Evolutionary conservation across 2,113 vertebrate species (phyloP).

Genomic region (Zosterops lateralis): DNA sequence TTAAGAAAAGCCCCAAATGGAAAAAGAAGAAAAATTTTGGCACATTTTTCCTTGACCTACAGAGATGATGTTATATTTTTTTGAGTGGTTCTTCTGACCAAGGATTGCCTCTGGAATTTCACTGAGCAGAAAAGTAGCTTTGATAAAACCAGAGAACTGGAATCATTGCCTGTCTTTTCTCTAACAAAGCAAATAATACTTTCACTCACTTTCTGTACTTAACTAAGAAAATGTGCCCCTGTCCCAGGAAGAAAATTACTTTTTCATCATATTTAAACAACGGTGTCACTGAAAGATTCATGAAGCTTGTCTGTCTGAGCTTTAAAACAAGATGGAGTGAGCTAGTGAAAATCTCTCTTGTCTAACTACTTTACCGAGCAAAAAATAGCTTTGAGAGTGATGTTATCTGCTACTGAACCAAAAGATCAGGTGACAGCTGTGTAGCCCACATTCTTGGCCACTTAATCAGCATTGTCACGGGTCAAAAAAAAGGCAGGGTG

Average conservation of each 20-base stretch:
- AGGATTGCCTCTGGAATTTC: not conserved
- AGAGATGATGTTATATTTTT: not conserved
- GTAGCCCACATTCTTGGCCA: not conserved
- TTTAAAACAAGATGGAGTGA: not conserved
- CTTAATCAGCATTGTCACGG: conserved; percentile 37
- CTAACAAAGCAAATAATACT: not conserved
- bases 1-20: not conserved
- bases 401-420: conserved; percentile 20
- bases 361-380: not conserved
- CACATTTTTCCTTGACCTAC: not conserved
- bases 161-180: not conserved
- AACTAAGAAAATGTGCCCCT: not conserved
- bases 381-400: conserved; percentile 18
- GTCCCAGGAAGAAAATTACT: not conserved
- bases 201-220: not conserved
- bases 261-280: not conserved
- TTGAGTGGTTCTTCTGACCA: not conserved
- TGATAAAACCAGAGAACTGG: not conserved
- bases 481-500: conserved; percentile 17
- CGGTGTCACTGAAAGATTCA: not conserved
- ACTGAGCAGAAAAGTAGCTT: not conserved
- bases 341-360: not conserved
- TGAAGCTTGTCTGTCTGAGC: not conserved
- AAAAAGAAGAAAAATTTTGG: not conserved
- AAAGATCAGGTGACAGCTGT: conserved; percentile 31